A percentile compares a stretch with the other conserved stretches of the same genome.
phyloP scores from a whole-genome alignment of 2,888 invertebrate genomes.

The Athalia cordata region DNA sequence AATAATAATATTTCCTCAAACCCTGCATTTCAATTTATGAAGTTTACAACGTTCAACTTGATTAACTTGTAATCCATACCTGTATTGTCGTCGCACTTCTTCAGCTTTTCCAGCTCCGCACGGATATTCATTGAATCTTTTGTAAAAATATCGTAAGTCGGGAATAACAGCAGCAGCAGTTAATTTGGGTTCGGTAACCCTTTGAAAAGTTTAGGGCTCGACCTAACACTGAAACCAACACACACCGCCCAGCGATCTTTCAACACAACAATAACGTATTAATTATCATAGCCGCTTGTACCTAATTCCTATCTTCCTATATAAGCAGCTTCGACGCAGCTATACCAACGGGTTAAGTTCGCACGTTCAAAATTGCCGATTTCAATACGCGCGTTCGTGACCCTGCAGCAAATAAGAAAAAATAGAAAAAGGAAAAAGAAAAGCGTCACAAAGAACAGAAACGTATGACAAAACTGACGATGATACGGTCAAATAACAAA shows the following conservation, averaged over 20 bases:
- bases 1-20: too few species aligned
- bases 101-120: too few species aligned
- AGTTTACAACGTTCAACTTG: too few species aligned
- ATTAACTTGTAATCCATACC: too few species aligned
- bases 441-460: not conserved
- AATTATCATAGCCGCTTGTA: slow-evolving; percentile 19
- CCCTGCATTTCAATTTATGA: too few species aligned
- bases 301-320: not conserved
- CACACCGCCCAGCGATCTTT: slow-evolving; percentile 37
- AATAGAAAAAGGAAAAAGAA: too few species aligned
- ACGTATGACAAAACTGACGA: not conserved
- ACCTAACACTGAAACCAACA: slow-evolving; percentile 10
- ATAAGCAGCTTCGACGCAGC: slow-evolving; percentile 35
- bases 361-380: not conserved
- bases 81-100: too few species aligned
- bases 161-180: not conserved
- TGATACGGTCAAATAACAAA: too few species aligned
- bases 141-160: not conserved
- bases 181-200: slow-evolving; percentile 8
- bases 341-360: slow-evolving; percentile 48
- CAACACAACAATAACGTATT: slow-evolving; percentile 23
- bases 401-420: not conserved
- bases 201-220: slow-evolving; percentile 25
- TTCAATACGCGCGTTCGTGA: slow-evolving; percentile 13
- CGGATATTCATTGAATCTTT: not conserved